These are phyloP conservation scores for Tuta absoluta DNA, from an alignment of 2,888 invertebrate genomes.

Conservation along the genomic window DNA sequence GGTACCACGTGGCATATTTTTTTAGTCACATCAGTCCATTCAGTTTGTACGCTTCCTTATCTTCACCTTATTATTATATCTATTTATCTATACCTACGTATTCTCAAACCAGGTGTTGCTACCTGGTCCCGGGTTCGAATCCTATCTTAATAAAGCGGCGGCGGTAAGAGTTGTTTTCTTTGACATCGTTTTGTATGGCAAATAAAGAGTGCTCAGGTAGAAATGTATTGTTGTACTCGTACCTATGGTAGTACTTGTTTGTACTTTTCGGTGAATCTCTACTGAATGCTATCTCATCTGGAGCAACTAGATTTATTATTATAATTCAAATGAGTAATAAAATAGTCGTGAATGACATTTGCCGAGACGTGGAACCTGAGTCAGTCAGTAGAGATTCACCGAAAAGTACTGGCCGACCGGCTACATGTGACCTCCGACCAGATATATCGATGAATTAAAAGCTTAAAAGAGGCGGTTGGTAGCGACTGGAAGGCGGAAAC, in stretches of 20 bases:
- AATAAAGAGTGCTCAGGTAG: constrained; percentile 18
- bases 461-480: too few species aligned
- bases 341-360: too few species aligned
- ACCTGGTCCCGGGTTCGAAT: constrained; percentile 20
- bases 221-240: constrained; percentile 11
- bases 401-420: too few species aligned
- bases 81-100: too few species aligned
- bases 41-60: background rate
- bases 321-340: too few species aligned
- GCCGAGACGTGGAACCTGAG: too few species aligned
- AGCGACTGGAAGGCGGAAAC: too few species aligned
- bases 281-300: background rate
- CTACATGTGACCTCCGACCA: too few species aligned
- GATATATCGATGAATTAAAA: too few species aligned
- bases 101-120: constrained; percentile 18
- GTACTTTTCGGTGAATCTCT: background rate
- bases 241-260: constrained; percentile 9
- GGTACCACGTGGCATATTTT: background rate
- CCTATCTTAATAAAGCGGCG: background rate
- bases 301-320: too few species aligned
- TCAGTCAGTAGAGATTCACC: too few species aligned
- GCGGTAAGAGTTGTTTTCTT: constrained; percentile 14
- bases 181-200: constrained; percentile 10
- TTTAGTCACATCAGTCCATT: background rate
- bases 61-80: constrained; percentile 9